Evolutionary conservation across 2,113 vertebrate genomes (phyloP).

Genomic region (Chrysemys picta): DNA sequence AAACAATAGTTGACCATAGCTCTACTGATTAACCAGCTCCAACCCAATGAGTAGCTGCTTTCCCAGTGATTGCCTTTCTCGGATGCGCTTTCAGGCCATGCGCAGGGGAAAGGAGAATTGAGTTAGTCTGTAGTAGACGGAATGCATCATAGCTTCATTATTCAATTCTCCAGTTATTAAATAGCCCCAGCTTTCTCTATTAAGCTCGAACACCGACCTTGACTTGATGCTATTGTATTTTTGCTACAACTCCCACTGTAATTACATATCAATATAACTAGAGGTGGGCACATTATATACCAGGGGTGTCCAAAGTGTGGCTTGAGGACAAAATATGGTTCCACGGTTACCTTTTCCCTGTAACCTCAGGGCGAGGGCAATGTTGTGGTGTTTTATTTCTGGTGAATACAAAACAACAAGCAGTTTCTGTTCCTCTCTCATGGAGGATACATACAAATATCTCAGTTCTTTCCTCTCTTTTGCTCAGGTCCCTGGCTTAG

Average conservation of each 20-base stretch:
- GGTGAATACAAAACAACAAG: not conserved
- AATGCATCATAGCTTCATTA: not conserved
- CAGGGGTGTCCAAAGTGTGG: not conserved
- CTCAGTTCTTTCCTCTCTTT: not conserved
- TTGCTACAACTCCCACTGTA: not conserved
- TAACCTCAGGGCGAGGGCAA: not conserved
- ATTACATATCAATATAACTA: not conserved
- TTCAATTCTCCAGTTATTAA: not conserved
- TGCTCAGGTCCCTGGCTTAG: not conserved
- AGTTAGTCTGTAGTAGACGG: not conserved
- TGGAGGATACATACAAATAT: not conserved
- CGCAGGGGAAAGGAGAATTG: not conserved
- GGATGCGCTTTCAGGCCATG: not conserved
- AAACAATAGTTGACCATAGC: slow-evolving; percentile 34
- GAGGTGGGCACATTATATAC: not conserved
- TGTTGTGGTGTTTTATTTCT: not conserved
- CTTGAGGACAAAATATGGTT: not conserved
- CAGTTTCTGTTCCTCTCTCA: not conserved
- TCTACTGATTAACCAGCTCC: slow-evolving; percentile 25
- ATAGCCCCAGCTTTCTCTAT: not conserved
- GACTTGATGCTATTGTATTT: not conserved
- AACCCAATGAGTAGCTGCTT: not conserved
- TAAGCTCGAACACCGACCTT: not conserved
- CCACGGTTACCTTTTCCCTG: not conserved
- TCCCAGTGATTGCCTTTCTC: not conserved